phyloP scores from a whole-genome alignment of 2,888 invertebrate species.

The Chalcosyrphus nemorum region DNA sequence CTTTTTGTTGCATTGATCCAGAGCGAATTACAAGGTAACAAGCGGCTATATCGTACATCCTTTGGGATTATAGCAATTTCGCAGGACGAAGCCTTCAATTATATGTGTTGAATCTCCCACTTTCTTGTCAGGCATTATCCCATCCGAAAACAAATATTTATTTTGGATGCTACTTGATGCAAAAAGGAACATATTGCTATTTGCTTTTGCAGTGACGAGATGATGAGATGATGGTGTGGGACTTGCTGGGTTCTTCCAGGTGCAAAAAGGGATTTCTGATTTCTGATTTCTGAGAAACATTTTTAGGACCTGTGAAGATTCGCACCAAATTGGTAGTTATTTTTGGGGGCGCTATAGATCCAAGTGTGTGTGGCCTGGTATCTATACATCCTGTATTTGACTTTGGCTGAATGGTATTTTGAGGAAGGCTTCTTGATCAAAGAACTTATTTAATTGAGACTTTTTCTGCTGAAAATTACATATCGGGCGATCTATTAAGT shows the following conservation, averaged over 20 bases:
- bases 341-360: not conserved
- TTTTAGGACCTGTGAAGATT: conserved; percentile 70
- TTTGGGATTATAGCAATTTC: conserved; percentile 65
- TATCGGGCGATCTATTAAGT: no score
- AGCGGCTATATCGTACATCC: conserved; percentile 27
- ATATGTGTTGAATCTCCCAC: conserved; percentile 73
- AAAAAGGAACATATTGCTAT: conserved; percentile 10
- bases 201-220: conserved; percentile 31
- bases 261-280: conserved; percentile 46
- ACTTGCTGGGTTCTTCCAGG: conserved; percentile 50
- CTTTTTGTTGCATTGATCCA: not conserved
- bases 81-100: conserved; percentile 66
- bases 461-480: no score
- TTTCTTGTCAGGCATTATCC: conserved; percentile 61
- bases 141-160: conserved; percentile 70
- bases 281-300: conserved; percentile 68
- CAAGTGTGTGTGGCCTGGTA: not conserved
- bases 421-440: not conserved
- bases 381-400: conserved; percentile 53
- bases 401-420: not conserved
- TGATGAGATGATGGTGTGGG: no score
- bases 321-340: conserved; percentile 68
- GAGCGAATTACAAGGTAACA: conserved; percentile 51
- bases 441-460: not conserved
- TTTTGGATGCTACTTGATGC: conserved; percentile 62